Base-by-base conservation (phyloP, 2,113 vertebrate species). In the Amblyopsis rosae region DNA sequence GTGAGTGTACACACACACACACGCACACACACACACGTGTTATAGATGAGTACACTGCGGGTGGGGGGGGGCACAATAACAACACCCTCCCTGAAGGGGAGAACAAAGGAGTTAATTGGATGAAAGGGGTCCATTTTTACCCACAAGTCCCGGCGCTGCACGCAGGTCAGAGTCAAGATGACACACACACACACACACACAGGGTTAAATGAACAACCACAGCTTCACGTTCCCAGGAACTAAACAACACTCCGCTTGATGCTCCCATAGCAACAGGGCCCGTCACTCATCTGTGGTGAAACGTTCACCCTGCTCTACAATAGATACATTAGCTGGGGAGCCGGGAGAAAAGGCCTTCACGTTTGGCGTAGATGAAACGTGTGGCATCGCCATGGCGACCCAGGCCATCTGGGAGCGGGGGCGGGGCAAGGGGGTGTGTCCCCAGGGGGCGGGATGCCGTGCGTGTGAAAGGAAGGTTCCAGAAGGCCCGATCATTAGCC, bases 401-500 rank as follows among this genome's bases (percentile, higher is more conserved):
- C 62, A 26, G 79, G 83, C 88, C 87, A 90, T 90, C 89, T 87
- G 82, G 81, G 85, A 65, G 62, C 69, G 60, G 72, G 69, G 69
- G 73, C 70, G 70, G 6, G 2, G 53, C 83, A 84, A 77, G 70
- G 69, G 78, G 78, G 83, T 65, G 77, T 60, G 73, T 75, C 78
- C 81, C 85, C 71, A 0, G 35, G 4, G 4, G 35, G 35, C 35
- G 7, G 35, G 35, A 41, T 8, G 35, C 35, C 35, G 35, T 41
- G 35, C 35, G 35, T 8, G 35, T 41, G 35, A 41, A 41, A 41
- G 35, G 35, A 41, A 5, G 35, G 35, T 8, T 41, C 77, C 75
- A 79, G 86, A 88, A 80, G 83, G 86, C 82, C 80, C 80, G 82
- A 87, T 87, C 88, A 89, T 88, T 90, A 90, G 82, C 82, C 63